A percentile compares a stretch with the other conserved stretches of the same genome.
phyloP scores from a whole-genome alignment of 2,888 invertebrate species.

The Junonia oenone region DNA sequence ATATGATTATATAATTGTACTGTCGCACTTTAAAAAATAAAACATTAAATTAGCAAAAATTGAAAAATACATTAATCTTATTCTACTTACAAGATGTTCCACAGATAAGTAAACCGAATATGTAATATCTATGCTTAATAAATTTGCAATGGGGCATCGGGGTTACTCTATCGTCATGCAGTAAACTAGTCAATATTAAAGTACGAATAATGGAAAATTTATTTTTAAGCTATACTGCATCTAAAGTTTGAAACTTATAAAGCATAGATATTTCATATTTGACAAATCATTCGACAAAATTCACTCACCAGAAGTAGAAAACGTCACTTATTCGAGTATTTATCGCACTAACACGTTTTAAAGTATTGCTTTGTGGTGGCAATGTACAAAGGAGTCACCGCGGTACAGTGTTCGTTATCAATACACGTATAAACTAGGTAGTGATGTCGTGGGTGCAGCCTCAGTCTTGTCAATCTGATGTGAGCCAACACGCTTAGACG shows the following conservation, averaged over 20 bases:
- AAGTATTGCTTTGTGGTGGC: constrained; percentile 33
- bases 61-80: constrained; percentile 9
- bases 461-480: constrained; percentile 74
- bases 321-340: constrained; percentile 9
- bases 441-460: constrained; percentile 68
- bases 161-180: background rate
- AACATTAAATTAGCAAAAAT: background rate
- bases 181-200: background rate
- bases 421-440: constrained; percentile 61
- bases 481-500: constrained; percentile 58
- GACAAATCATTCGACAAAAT: background rate
- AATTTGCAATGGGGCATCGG: constrained; percentile 1
- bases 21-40: constrained; percentile 7
- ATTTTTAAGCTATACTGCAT: background rate
- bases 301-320: constrained; percentile 18
- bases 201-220: background rate
- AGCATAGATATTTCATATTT: constrained; percentile 18
- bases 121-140: constrained; percentile 19
- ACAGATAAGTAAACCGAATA: constrained; percentile 4
- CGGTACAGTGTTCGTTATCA: constrained; percentile 45
- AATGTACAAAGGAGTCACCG: constrained; percentile 50
- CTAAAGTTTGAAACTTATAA: constrained; percentile 4
- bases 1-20: constrained; percentile 8
- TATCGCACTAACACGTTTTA: constrained; percentile 4
- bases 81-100: constrained; percentile 12